These are phyloP conservation scores for Ischnura elegans DNA, from an alignment of 2,888 invertebrate species.

Conservation along the genomic window DNA sequence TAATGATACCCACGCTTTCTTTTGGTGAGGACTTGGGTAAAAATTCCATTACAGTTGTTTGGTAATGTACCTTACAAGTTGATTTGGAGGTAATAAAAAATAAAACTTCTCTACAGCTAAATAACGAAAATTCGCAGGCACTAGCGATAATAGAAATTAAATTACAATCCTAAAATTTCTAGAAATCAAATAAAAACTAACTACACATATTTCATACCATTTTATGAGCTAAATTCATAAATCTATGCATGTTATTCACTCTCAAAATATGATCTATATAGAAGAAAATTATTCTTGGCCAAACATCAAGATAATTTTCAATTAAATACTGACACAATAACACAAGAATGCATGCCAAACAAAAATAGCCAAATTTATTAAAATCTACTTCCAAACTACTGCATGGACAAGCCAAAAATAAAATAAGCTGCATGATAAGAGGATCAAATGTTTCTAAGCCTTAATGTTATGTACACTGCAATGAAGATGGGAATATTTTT, in stretches of 20 bases:
- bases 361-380: neutral
- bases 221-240: neutral
- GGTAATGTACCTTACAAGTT: neutral
- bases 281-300: neutral
- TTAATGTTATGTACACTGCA: slow-evolving; percentile 7
- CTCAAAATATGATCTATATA: neutral
- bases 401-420: neutral
- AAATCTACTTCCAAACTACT: neutral
- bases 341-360: neutral
- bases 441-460: slow-evolving; percentile 8
- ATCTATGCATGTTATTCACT: neutral
- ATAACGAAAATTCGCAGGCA: neutral
- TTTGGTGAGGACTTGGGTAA: neutral
- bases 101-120: neutral
- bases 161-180: neutral
- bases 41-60: neutral
- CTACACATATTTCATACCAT: neutral
- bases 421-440: neutral
- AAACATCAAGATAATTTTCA: neutral
- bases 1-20: neutral
- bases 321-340: neutral
- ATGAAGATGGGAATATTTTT: slow-evolving; percentile 37
- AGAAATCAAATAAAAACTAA: neutral
- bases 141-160: neutral
- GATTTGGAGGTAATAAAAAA: neutral